These are phyloP conservation scores for Pedionomus torquatus DNA, from an alignment of 2,113 vertebrate species.

Conservation along the genomic window DNA sequence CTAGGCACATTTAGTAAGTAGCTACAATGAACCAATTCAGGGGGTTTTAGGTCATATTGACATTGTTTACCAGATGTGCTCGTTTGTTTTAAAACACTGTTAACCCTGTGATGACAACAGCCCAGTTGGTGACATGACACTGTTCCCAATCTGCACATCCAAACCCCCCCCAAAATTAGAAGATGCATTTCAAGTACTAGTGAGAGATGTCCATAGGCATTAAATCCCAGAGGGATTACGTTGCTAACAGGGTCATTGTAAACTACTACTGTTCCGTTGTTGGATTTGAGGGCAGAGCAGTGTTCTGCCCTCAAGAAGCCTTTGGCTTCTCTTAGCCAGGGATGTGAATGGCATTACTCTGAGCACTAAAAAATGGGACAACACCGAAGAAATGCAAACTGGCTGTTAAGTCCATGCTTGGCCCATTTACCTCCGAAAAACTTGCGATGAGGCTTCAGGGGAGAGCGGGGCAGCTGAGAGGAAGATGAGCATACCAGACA, in stretches of 20 bases:
- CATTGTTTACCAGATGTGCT: conserved; percentile 52
- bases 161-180: background rate
- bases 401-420: background rate
- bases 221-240: background rate
- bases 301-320: background rate
- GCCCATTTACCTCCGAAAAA: background rate
- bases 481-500: background rate
- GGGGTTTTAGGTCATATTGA: conserved; percentile 51
- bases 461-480: rapidly evolving
- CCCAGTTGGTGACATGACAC: background rate
- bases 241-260: background rate
- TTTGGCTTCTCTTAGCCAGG: background rate
- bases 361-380: background rate
- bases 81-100: conserved; percentile 32
- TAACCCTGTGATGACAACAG: conserved; percentile 37
- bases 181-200: background rate
- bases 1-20: conserved; percentile 47
- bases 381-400: background rate
- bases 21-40: conserved; percentile 37
- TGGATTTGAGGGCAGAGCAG: background rate
- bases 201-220: background rate
- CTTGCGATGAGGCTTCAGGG: background rate
- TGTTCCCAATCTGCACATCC: background rate
- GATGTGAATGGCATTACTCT: background rate
- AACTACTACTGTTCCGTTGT: background rate